phyloP scores from a whole-genome alignment of 2,888 invertebrate species.

The Cephus rjabovi region DNA sequence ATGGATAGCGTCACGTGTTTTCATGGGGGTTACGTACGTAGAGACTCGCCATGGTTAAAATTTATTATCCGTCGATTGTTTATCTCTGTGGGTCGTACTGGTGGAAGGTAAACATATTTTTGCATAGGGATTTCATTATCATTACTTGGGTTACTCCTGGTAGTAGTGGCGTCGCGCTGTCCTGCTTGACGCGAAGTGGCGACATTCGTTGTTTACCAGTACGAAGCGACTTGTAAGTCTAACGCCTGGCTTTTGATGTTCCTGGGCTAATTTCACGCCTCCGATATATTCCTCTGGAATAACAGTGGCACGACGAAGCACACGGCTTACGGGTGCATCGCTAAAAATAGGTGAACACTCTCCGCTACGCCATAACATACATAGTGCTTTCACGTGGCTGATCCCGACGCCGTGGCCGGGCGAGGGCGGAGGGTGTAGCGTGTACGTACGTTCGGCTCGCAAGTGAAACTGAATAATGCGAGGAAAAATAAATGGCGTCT shows the following conservation, averaged over 20 bases:
- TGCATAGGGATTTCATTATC: not conserved
- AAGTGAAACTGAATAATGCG: not conserved
- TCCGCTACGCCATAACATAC: not conserved
- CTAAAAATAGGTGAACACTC: constrained; percentile 40
- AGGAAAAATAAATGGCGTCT: not conserved
- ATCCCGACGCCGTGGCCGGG: not conserved
- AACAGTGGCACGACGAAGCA: constrained; percentile 13
- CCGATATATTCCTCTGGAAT: constrained; percentile 10
- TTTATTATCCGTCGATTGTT: not conserved
- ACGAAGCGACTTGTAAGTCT: not conserved
- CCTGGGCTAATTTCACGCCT: not conserved
- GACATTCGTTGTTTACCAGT: not conserved
- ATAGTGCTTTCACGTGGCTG: not conserved
- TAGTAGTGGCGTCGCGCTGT: not conserved
- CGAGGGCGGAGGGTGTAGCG: not conserved
- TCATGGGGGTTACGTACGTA: not conserved
- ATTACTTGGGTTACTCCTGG: not conserved
- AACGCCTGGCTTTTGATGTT: not conserved
- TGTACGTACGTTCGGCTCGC: not conserved
- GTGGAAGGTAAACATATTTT: not conserved
- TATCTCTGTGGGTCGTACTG: not conserved
- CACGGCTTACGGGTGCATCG: constrained; percentile 24
- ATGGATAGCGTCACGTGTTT: not conserved
- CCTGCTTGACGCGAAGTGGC: not conserved
- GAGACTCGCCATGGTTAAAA: not conserved